A percentile compares a stretch with the other conserved stretches of the same genome.
phyloP scores from a whole-genome alignment of 1,140 invertebrate species.

The Thereuonema tuberculata region DNA sequence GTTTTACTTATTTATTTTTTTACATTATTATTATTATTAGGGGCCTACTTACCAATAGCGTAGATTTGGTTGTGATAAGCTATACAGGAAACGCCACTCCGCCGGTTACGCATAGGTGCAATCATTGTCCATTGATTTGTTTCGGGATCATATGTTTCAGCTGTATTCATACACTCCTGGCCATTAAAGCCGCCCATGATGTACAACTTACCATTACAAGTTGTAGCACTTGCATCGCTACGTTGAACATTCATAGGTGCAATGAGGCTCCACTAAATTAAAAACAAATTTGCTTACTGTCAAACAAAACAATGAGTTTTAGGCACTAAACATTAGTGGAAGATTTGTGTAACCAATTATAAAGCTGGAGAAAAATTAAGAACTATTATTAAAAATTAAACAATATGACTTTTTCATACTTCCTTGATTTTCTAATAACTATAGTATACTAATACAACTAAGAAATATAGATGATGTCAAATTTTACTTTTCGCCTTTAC shows the following conservation, averaged over 20 bases:
- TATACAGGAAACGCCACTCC: constrained; percentile 44
- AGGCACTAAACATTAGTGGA: no score
- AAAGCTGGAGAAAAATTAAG: no score
- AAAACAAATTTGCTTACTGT: no score
- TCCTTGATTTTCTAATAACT: no score
- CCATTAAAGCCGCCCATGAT: constrained; percentile 82
- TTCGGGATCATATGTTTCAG: constrained; percentile 68
- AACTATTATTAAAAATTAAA: background rate
- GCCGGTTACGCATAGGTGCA: constrained; percentile 41
- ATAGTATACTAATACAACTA: no score
- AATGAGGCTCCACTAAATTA: constrained; percentile 25
- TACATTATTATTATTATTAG: no score
- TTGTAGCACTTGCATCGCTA: constrained; percentile 59
- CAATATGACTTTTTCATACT: no score
- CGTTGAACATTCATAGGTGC: constrained; percentile 43
- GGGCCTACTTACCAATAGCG: constrained; percentile 25
- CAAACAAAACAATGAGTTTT: no score
- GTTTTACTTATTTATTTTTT: no score
- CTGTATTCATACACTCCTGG: constrained; percentile 66
- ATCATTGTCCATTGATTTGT: constrained; percentile 75
- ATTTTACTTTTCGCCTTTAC: no score
- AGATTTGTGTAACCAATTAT: no score
- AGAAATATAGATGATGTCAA: no score
- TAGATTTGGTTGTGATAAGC: constrained; percentile 33
- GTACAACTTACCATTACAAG: constrained; percentile 53